Base-by-base conservation (phyloP, 2,113 vertebrate genomes). In the Peromyscus polionotus region DNA sequence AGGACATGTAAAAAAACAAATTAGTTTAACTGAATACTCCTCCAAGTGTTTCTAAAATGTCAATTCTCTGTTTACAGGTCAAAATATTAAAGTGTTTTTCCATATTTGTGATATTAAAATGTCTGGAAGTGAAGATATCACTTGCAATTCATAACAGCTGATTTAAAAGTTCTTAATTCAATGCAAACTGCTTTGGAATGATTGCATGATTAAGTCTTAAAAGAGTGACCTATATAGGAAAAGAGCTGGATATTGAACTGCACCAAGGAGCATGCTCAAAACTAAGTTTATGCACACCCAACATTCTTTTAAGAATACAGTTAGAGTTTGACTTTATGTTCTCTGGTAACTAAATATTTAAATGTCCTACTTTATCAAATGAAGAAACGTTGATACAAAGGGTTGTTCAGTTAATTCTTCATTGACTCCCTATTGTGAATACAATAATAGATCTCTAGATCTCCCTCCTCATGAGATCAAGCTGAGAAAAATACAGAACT, bases 1-100 rank as follows among this genome's bases (percentile, higher is more conserved):
- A 88, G 65, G 33, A 92, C 68, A 92, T 87, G 24, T 96, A 54
- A 97, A 97, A 98, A 98, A 95, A 95, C 91, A 95, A 97, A 95
- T 96, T 92, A 94, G 51, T 73, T 96, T 93, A 96, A 96, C 65
- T 90, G 22, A 94, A 80, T 96, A 91, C 7, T 96, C 70, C 63
- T 51, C 5, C 0, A 0, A 94, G 67, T 83, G 39, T 77, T 96
- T 94, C 73, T 80, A 96, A 93, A 95, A 91, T 94, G 75, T 1
- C 24, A 96, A 94, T 76, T 96, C 94, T 94, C 81, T 91, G 48
- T 90, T 92, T 92, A 91, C 0, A 91, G 88, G 57, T 96, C 73
- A 97, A 95, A 96, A 89, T 89, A 93, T 76, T 96, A 96, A 80
- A 83, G 26, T 87, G 36, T 70, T 97, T 89, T 48, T 48, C 63